phyloP scores from a whole-genome alignment of 1,140 invertebrate species.

The Tetragonula clypearis region DNA sequence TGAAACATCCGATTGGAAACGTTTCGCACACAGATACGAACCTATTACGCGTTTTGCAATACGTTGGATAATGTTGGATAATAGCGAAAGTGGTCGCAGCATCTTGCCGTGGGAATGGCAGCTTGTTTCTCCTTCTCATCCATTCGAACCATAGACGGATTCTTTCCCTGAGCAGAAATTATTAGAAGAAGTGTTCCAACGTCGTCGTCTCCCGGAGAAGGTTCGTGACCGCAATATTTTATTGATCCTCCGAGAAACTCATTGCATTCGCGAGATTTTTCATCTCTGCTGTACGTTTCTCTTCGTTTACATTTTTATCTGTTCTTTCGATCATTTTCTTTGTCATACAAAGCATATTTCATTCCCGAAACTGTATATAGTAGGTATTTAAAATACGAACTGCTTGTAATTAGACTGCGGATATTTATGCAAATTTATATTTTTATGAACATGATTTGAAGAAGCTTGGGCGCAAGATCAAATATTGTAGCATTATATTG shows the following conservation, averaged over 20 bases:
- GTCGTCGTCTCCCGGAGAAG: neutral
- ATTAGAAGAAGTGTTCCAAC: neutral
- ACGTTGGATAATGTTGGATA: constrained; percentile 66
- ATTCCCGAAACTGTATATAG: neutral
- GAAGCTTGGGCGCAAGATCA: no score
- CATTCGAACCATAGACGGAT: constrained; percentile 37
- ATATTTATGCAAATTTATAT: no score
- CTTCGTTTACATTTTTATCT: neutral
- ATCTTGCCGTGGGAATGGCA: constrained; percentile 72
- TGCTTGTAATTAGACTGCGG: neutral
- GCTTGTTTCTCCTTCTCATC: constrained; percentile 68
- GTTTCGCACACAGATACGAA: constrained; percentile 43
- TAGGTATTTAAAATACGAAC: neutral
- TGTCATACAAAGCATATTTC: neutral
- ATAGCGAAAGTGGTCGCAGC: constrained; percentile 72
- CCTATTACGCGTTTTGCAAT: constrained; percentile 67
- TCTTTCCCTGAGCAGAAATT: constrained; percentile 47
- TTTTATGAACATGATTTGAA: no score
- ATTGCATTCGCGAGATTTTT: neutral
- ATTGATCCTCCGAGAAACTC: neutral
- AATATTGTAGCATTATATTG: no score
- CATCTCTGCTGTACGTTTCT: no score
- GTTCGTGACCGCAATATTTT: constrained; percentile 26
- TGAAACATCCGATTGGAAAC: constrained; percentile 49
- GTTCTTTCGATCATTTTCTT: neutral